Conservation (phyloP, 2,797 vertebrate species). For the Oreochromis grahami region DNA sequence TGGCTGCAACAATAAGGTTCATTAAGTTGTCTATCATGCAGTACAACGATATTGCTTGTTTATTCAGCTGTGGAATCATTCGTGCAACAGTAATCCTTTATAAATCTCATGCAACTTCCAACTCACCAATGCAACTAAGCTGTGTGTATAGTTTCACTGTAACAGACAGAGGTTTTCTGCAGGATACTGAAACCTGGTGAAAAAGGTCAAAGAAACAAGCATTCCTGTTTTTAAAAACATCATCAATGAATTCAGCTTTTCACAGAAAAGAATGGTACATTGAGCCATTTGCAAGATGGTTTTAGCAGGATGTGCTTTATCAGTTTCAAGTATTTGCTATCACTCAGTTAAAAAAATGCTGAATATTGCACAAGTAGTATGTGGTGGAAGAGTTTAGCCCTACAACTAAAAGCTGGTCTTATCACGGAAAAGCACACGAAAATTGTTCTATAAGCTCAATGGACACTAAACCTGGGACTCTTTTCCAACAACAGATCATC, state of each 20-base stretch:
- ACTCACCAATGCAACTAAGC: slow-evolving; percentile 56
- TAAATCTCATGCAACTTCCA: slow-evolving; percentile 50
- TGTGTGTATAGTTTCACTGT: slow-evolving; percentile 40
- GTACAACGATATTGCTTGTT: not conserved
- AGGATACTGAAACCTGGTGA: slow-evolving; percentile 55
- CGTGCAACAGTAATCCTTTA: slow-evolving; percentile 21
- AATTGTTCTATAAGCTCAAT: not conserved
- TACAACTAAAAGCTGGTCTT: not conserved
- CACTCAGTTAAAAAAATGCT: not conserved
- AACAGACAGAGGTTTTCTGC: slow-evolving; percentile 42
- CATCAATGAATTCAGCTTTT: not conserved
- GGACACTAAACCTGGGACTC: not conserved
- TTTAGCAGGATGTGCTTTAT: not conserved
- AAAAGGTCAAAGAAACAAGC: slow-evolving; percentile 65
- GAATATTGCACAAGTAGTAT: not conserved
- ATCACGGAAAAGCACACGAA: not conserved
- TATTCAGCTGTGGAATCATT: not conserved
- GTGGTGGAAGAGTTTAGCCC: not conserved
- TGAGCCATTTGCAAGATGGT: not conserved
- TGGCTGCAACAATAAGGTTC: not conserved
- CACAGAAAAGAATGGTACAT: not conserved
- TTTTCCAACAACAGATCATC: not conserved
- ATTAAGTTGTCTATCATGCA: slow-evolving; percentile 12
- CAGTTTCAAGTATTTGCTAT: not conserved
- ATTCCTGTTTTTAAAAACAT: slow-evolving; percentile 41